A percentile compares a stretch with the other conserved stretches of the same genome.
phyloP scores from a whole-genome alignment of 2,113 vertebrate genomes.

The Egretta garzetta region DNA sequence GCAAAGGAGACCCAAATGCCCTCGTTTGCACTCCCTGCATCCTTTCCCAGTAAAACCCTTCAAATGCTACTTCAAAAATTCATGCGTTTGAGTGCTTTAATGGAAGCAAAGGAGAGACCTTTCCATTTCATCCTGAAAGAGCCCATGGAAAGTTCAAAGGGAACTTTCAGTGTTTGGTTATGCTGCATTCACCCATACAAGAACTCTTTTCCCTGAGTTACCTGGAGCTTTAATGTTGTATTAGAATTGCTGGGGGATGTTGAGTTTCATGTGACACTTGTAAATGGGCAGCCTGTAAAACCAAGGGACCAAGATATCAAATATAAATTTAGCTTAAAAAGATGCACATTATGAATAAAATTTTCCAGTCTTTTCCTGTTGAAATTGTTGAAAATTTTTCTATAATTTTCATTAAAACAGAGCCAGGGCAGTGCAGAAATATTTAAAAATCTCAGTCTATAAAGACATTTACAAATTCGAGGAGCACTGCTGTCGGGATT shows the following conservation, averaged over 20 bases:
- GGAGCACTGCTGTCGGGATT: not conserved
- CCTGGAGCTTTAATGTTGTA: not conserved
- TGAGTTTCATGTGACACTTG: not conserved
- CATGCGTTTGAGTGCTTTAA: not conserved
- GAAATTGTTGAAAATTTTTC: not conserved
- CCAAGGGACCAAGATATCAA: not conserved
- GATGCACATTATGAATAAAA: not conserved
- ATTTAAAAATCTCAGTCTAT: not conserved
- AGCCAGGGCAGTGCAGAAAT: not conserved
- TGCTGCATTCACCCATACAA: rapidly evolving
- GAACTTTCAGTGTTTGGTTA: not conserved
- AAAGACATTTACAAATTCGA: not conserved
- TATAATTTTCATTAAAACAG: not conserved
- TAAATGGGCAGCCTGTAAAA: not conserved
- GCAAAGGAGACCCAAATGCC: not conserved
- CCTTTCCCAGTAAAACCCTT: not conserved
- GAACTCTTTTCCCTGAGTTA: not conserved
- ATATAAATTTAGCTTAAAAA: not conserved
- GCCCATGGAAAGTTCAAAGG: not conserved
- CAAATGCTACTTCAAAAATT: constrained; percentile 20
- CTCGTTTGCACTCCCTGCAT: not conserved
- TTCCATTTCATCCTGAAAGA: not conserved
- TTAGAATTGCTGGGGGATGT: not conserved
- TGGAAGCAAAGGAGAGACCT: not conserved
- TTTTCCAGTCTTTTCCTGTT: not conserved